Percentiles rank a stretch among this genome's conserved stretches.
Evolutionary conservation across 2,797 vertebrate species (phyloP).

Genomic region (Gephyroberyx darwinii): DNA sequence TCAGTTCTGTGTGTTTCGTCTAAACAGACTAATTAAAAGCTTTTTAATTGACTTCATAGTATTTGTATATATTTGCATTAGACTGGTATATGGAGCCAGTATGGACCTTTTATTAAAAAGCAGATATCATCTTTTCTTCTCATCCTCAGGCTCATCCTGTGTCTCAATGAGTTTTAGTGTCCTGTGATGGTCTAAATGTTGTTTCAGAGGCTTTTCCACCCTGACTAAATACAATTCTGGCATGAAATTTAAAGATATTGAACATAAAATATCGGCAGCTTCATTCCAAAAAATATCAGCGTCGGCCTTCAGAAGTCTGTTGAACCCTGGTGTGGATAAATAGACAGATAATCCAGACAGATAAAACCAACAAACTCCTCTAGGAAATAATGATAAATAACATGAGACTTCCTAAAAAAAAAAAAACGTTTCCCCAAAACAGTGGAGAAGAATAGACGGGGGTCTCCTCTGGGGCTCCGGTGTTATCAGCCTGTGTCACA

Average conservation of each 20-base stretch:
- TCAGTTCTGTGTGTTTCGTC: slow-evolving; percentile 23
- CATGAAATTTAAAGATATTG: too few relatives aligned
- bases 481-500: slow-evolving; percentile 71
- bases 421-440: slow-evolving; percentile 11
- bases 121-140: too few relatives aligned
- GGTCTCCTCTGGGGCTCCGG: slow-evolving; percentile 55
- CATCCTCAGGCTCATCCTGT: too few relatives aligned
- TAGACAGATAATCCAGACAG: slow-evolving; percentile 14
- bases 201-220: too few relatives aligned
- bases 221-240: too few relatives aligned
- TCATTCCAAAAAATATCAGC: too few relatives aligned
- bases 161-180: too few relatives aligned
- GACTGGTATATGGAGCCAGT: neutral
- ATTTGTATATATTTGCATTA: neutral
- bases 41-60: neutral
- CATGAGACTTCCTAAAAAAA: slow-evolving; percentile 22
- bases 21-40: neutral
- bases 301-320: neutral
- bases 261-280: too few relatives aligned
- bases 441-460: slow-evolving; percentile 21
- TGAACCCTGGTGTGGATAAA: slow-evolving; percentile 1
- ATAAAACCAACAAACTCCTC: slow-evolving; percentile 11
- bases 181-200: too few relatives aligned
- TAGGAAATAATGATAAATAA: slow-evolving; percentile 20
- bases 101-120: too few relatives aligned